Conservation (phyloP, 2,797 vertebrate genomes). For the Agapornis canus region DNA sequence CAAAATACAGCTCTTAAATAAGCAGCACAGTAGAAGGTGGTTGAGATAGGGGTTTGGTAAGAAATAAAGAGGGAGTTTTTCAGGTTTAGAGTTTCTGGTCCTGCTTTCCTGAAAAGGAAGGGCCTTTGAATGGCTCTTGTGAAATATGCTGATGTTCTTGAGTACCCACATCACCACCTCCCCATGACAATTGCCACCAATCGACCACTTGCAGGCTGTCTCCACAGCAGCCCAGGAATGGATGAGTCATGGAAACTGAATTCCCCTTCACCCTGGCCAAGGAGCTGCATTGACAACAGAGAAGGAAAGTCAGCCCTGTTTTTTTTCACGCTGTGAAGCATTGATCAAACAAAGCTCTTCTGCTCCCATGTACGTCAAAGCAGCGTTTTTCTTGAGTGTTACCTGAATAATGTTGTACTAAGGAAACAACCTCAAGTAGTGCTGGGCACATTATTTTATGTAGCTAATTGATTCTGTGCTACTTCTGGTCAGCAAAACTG, state of each 20-base stretch:
- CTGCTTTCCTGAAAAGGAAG: background rate
- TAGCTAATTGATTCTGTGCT: background rate
- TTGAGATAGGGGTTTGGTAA: background rate
- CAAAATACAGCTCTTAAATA: background rate
- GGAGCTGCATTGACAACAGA: background rate
- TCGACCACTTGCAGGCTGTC: conserved; percentile 32
- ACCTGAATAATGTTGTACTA: background rate
- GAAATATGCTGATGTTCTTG: conserved; percentile 48
- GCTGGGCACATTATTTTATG: background rate
- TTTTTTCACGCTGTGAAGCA: background rate
- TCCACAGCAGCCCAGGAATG: background rate
- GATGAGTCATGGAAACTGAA: conserved; percentile 32
- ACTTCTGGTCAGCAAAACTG: background rate
- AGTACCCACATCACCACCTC: background rate
- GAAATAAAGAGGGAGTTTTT: background rate
- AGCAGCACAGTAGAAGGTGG: background rate
- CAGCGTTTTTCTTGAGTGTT: background rate
- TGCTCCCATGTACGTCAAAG: background rate
- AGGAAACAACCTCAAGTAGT: background rate
- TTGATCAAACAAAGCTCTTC: background rate
- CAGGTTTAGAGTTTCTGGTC: background rate
- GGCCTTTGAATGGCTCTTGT: background rate
- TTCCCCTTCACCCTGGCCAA: background rate
- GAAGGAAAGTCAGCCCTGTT: background rate
- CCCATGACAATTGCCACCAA: conserved; percentile 52